phyloP scores from a whole-genome alignment of 2,797 vertebrate species.

The Myoxocephalus aenaeus region DNA sequence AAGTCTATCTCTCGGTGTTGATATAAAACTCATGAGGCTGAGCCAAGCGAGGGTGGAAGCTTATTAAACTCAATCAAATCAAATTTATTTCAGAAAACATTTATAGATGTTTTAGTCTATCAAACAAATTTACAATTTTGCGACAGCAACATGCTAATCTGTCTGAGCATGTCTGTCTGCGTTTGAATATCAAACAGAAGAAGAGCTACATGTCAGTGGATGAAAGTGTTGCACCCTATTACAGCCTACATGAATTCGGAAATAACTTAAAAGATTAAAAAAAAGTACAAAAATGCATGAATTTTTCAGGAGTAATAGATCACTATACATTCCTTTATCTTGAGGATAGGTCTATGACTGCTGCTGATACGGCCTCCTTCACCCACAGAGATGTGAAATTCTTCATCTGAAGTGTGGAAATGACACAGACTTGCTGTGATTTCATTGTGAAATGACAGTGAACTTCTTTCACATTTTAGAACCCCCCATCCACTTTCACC shows the following conservation, averaged over 20 bases:
- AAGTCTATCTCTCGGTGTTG: not conserved
- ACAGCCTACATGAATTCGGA: not conserved
- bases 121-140: not conserved
- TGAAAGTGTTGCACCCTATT: not conserved
- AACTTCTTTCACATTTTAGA: not conserved
- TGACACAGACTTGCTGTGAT: not conserved
- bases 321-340: not conserved
- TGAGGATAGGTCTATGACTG: not conserved
- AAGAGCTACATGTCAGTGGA: not conserved
- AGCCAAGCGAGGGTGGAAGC: not conserved
- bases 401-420: constrained; percentile 5
- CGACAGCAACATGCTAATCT: not conserved
- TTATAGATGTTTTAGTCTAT: not conserved
- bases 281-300: not conserved
- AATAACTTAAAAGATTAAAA: not conserved
- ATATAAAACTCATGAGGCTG: not conserved
- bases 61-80: not conserved
- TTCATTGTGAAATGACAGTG: constrained; percentile 9
- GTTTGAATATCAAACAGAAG: not conserved
- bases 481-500: not conserved
- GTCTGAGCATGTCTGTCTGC: not conserved
- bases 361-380: constrained; percentile 2
- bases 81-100: not conserved
- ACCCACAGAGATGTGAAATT: not conserved
- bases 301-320: constrained; percentile 4